Percentiles rank a stretch among this genome's conserved stretches.
Conservation (phyloP, 2,888 invertebrate species). For the Drosophila buzzatii region DNA sequence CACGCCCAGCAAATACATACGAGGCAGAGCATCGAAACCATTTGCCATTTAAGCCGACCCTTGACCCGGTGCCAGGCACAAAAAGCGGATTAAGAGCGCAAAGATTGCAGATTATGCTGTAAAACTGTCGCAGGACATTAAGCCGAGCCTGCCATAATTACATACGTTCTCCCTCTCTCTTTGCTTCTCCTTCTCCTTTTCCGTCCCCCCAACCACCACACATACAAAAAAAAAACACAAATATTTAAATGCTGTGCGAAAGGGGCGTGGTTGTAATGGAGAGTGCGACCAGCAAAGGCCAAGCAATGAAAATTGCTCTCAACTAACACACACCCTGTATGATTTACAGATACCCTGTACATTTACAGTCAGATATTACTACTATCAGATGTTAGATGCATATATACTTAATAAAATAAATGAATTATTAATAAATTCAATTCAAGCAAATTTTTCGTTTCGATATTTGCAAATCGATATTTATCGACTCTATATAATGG, state of each 20-base stretch:
- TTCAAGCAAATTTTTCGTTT: background rate
- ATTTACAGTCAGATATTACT: too few species aligned
- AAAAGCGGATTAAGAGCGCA: constrained; percentile 64
- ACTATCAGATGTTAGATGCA: too few species aligned
- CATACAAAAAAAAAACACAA: constrained; percentile 1
- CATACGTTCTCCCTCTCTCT: background rate
- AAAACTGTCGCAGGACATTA: constrained; percentile 73
- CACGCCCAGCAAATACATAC: constrained; percentile 67
- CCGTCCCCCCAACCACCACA: background rate
- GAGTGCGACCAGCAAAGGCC: constrained; percentile 48
- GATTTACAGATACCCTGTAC: background rate
- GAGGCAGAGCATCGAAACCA: constrained; percentile 25
- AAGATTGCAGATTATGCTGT: constrained; percentile 71
- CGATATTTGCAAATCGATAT: background rate
- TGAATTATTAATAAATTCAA: background rate
- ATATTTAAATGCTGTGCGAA: constrained; percentile 45
- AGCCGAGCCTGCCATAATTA: constrained; percentile 30
- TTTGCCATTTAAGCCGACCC: constrained; percentile 66
- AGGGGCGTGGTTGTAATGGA: constrained; percentile 75
- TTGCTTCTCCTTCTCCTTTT: background rate
- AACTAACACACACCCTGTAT: constrained; percentile 1
- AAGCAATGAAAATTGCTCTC: constrained; percentile 30
- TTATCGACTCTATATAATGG: background rate
- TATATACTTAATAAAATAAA: background rate
- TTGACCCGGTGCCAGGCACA: constrained; percentile 47